Base-by-base conservation (phyloP, 2,113 vertebrate species). In the Hylia prasina region DNA sequence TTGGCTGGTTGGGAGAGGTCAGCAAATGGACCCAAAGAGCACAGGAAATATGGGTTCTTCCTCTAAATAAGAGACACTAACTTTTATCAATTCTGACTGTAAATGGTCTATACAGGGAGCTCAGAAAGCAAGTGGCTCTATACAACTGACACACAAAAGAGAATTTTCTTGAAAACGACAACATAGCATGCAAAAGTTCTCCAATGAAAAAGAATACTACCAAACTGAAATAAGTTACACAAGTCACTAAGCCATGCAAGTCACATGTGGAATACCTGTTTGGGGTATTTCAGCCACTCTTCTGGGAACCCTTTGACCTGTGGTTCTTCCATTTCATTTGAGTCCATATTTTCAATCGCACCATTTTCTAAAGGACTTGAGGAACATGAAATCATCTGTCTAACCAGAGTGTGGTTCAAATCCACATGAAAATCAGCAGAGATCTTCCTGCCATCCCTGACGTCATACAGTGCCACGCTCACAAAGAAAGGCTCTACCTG, bases 401-500 rank as follows among this genome's bases (percentile, higher is more conserved):
- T 98, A 75, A 99, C 99, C 0, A 97, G 93, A 7, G 98, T 86
- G 4, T 99, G 99, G 97, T 99, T 99, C 48, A 99, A 97, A 96
- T 99, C 99, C 79, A 99, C 97, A 1, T 99, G 99, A 78, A 99
- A 99, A 96, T 99, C 99, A 8, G 99, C 99, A 18, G 99, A 99
- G 57, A 99, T 98, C 97, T 99, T 99, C 78, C 98, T 98, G 76
- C 97, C 97, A 60, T 99, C 99, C 93, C 98, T 98, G 90, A 99
- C 91, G 40, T 99, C 99, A 91, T 99, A 98, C 89, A 99, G 97
- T 3, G 99, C 98, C 96, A 99, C 94, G 0, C 98, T 99, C 93
- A 99, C 97, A 50, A 99, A 99, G 97, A 99, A 99, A 23, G 99
- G 99, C 86, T 99, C 99, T 68, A 99, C 98, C 99, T 99, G 94